phyloP scores from a whole-genome alignment of 2,888 invertebrate species.

The Stomorhina lunata region DNA sequence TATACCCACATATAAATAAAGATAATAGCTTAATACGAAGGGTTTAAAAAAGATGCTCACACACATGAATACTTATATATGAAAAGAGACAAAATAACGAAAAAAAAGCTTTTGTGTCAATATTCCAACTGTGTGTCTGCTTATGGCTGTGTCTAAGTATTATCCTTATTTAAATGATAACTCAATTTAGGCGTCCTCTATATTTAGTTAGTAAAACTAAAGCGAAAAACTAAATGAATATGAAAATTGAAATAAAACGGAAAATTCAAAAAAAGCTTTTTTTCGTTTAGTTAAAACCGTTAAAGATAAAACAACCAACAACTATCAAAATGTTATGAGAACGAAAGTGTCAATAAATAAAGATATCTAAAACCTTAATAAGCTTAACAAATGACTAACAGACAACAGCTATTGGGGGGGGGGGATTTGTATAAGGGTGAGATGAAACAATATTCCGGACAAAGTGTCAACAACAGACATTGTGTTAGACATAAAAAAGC shows the following conservation, averaged over 20 bases:
- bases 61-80: neutral
- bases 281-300: neutral
- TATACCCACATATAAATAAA: neutral
- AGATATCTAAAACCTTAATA: neutral
- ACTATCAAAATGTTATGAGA: neutral
- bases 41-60: no score
- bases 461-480: neutral
- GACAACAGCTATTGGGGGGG: neutral
- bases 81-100: neutral
- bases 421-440: no score
- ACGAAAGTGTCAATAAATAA: neutral
- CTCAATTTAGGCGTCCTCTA: constrained; percentile 43
- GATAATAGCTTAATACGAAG: constrained; percentile 1
- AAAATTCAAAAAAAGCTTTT: constrained; percentile 47
- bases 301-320: constrained; percentile 2
- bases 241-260: neutral
- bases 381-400: constrained; percentile 15
- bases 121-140: neutral
- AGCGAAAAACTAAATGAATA: no score
- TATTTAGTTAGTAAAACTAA: constrained; percentile 30
- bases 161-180: constrained; percentile 7
- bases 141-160: neutral
- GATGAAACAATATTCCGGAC: neutral
- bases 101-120: constrained; percentile 54
- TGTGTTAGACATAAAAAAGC: neutral